These are phyloP conservation scores for Synergus umbraculus DNA, from an alignment of 2,888 invertebrate genomes.

Conservation along the genomic window DNA sequence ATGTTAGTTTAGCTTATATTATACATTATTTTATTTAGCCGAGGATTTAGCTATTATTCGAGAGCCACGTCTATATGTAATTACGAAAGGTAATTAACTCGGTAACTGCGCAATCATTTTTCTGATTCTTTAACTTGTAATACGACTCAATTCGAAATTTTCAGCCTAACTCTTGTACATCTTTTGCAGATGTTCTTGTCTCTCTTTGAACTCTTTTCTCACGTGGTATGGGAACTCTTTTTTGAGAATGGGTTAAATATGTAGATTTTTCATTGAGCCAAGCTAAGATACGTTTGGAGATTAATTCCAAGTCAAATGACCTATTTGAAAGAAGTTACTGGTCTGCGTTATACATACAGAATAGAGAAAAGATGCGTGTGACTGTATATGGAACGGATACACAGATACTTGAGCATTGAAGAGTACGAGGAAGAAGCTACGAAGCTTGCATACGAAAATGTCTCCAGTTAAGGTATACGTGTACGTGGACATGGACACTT, in stretches of 20 bases:
- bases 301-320: constrained; percentile 53
- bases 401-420: constrained; percentile 41
- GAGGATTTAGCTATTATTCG: no score
- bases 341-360: constrained; percentile 40
- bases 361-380: constrained; percentile 14
- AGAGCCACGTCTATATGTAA: not conserved
- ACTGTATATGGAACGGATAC: constrained; percentile 47
- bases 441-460: constrained; percentile 72
- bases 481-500: constrained; percentile 49
- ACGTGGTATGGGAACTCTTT: not conserved
- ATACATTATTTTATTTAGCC: not conserved
- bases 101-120: not conserved
- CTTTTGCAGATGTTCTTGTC: not conserved
- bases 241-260: constrained; percentile 38
- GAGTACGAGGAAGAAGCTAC: constrained; percentile 64
- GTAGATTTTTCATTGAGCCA: constrained; percentile 42
- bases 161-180: not conserved
- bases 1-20: not conserved
- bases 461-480: constrained; percentile 50
- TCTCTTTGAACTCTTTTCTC: not conserved
- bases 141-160: no score
- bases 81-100: no score
- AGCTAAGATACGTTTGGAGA: constrained; percentile 44
- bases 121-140: no score
- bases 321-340: constrained; percentile 51